A percentile compares a stretch with the other conserved stretches of the same genome.
These are phyloP conservation scores for Galagoides demidoff DNA, from an alignment of 2,797 vertebrate genomes.

Conservation along the genomic window DNA sequence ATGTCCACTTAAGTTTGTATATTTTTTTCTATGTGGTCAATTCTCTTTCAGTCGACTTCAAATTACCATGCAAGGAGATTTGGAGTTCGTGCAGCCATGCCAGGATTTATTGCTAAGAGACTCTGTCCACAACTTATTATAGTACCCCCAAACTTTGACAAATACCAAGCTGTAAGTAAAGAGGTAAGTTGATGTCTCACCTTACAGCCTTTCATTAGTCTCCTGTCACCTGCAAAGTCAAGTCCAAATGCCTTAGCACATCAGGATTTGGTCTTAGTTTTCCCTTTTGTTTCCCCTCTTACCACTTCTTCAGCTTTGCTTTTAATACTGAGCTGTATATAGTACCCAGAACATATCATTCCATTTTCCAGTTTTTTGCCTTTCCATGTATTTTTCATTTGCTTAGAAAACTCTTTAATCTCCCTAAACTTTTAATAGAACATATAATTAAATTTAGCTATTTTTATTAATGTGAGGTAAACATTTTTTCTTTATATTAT, in stretches of 20 bases:
- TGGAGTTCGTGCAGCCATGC: slow-evolving; percentile 98
- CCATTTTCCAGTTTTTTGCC: slow-evolving; percentile 4
- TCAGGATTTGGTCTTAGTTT: neutral
- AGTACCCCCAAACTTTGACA: slow-evolving; percentile 94
- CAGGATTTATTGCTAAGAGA: slow-evolving; percentile 98
- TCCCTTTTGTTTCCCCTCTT: neutral
- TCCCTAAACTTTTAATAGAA: slow-evolving; percentile 1
- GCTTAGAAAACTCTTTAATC: slow-evolving; percentile 2
- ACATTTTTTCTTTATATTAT: slow-evolving; percentile 45
- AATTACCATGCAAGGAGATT: slow-evolving; percentile 98
- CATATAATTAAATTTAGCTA: slow-evolving; percentile 10
- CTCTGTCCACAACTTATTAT: slow-evolving; percentile 95
- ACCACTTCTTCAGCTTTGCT: neutral
- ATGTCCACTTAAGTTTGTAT: slow-evolving; percentile 61
- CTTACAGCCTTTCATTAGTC: neutral
- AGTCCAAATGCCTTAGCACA: neutral
- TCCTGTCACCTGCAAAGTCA: neutral
- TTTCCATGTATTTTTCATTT: slow-evolving; percentile 41
- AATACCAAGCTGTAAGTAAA: slow-evolving; percentile 94
- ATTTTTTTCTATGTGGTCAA: slow-evolving; percentile 54
- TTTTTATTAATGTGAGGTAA: slow-evolving; percentile 44
- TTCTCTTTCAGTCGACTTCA: slow-evolving; percentile 93
- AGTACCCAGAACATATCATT: neutral
- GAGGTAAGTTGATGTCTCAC: slow-evolving; percentile 89
- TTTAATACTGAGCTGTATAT: neutral